phyloP scores from a whole-genome alignment of 2,113 vertebrate species.

The Dipodomys spectabilis region DNA sequence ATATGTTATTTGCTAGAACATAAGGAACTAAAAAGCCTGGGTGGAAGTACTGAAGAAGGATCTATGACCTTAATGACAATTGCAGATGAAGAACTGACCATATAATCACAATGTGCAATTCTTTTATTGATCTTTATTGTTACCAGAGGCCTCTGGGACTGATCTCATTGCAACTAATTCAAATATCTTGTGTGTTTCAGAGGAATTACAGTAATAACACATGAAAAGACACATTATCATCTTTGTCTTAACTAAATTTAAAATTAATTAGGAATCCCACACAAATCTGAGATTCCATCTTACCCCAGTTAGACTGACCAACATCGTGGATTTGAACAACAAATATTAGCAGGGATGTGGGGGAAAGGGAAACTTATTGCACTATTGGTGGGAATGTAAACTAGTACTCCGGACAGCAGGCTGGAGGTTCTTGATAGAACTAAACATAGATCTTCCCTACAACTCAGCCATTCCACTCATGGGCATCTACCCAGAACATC shows the following conservation, averaged over 20 bases:
- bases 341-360: too few species aligned
- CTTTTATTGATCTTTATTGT: background rate
- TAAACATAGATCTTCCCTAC: too few species aligned
- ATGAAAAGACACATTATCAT: background rate
- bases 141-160: background rate
- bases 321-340: too few species aligned
- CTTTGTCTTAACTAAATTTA: background rate
- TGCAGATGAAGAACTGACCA: background rate
- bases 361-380: too few species aligned
- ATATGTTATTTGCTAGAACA: conserved; percentile 3
- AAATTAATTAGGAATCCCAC: too few species aligned
- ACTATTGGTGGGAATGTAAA: too few species aligned
- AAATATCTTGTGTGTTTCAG: conserved; percentile 18
- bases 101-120: background rate
- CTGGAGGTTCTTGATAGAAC: too few species aligned
- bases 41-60: conserved; percentile 1
- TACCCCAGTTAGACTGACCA: too few species aligned
- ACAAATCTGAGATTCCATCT: too few species aligned
- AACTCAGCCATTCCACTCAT: too few species aligned
- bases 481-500: too few species aligned
- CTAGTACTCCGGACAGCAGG: too few species aligned
- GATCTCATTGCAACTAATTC: conserved; percentile 12
- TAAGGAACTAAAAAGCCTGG: background rate
- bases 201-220: background rate
- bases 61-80: background rate